Percentiles rank a stretch among this genome's conserved stretches.
Evolutionary conservation across 2,797 vertebrate species (phyloP).

Genomic region (Enteromius viviparus): DNA sequence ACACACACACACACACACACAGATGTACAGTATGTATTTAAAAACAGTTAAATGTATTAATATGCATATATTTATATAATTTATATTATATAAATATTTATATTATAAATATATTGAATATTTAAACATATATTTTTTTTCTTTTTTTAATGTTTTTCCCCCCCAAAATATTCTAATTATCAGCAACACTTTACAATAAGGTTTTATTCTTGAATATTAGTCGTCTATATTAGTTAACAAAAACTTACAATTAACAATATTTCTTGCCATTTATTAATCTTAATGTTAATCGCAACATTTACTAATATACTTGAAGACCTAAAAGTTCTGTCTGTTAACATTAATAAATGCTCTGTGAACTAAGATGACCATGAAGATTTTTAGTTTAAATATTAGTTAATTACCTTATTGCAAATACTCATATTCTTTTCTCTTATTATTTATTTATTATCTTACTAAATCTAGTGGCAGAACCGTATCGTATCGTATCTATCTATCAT

Average conservation of each 20-base stretch:
- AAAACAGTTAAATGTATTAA: no score
- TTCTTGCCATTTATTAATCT: not conserved
- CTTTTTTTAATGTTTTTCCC: no score
- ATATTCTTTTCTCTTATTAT: not conserved
- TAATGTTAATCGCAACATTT: not conserved
- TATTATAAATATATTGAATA: no score
- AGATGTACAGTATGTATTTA: no score
- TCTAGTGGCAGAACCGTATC: not conserved
- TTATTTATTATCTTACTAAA: conserved; percentile 3
- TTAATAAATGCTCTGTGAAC: not conserved
- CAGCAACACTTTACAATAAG: not conserved
- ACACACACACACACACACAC: no score
- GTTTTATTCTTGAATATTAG: not conserved
- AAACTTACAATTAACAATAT: no score
- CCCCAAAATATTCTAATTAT: no score
- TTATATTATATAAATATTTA: no score
- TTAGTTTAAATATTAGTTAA: not conserved
- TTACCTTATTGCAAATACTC: not conserved
- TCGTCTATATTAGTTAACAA: no score
- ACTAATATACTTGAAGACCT: no score
- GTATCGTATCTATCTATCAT: not conserved
- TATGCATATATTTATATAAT: no score
- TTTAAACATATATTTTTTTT: no score
- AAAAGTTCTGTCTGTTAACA: not conserved
- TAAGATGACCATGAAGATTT: not conserved